phyloP scores from a whole-genome alignment of 2,888 invertebrate genomes.

The Sminthurinus aureus region DNA sequence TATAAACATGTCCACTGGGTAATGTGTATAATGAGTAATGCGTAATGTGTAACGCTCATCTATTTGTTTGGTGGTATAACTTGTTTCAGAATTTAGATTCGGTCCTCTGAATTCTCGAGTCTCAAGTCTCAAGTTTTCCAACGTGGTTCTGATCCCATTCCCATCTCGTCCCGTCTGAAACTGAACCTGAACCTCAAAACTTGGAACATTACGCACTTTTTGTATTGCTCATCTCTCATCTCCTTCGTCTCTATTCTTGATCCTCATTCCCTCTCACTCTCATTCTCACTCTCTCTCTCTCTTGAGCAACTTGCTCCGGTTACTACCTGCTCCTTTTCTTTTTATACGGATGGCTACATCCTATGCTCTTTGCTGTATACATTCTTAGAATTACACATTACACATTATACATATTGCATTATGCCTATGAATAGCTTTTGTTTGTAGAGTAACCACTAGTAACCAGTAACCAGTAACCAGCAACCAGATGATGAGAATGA shows the following conservation, averaged over 20 bases:
- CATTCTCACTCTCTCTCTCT: background rate
- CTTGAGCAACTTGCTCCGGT: background rate
- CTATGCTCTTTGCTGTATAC: too few relatives aligned
- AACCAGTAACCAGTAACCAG: too few relatives aligned
- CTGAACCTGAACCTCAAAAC: too few relatives aligned
- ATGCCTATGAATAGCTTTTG: too few relatives aligned
- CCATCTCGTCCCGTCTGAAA: background rate
- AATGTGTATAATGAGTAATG: too few relatives aligned
- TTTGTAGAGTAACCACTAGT: too few relatives aligned
- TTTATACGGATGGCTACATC: background rate
- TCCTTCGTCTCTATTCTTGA: background rate
- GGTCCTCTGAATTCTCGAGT: background rate
- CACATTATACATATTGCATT: too few relatives aligned
- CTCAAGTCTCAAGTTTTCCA: background rate
- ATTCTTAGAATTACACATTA: too few relatives aligned
- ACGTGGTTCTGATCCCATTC: background rate
- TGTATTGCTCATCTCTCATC: background rate
- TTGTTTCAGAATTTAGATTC: background rate
- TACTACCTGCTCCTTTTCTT: background rate
- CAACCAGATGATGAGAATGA: too few relatives aligned
- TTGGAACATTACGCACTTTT: background rate
- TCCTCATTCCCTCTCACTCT: background rate
- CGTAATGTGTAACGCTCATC: too few relatives aligned
- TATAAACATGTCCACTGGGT: too few relatives aligned
- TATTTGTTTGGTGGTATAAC: background rate